Percentiles rank a stretch among this genome's conserved stretches.
phyloP scores from a whole-genome alignment of 2,888 invertebrate species.

The Eupithecia pulchellata region DNA sequence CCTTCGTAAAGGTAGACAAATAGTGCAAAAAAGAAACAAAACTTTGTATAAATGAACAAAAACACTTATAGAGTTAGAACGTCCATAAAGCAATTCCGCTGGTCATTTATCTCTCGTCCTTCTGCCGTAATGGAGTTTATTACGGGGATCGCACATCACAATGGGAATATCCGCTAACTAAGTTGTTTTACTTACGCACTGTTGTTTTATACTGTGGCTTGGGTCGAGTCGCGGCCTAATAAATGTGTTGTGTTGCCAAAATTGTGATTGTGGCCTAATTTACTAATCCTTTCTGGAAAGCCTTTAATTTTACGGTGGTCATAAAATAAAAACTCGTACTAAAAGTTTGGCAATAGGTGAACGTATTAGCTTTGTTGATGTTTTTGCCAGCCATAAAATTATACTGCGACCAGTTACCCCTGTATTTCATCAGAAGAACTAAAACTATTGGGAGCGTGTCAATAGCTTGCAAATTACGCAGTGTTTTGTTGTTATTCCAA shows the following conservation, averaged over 20 bases:
- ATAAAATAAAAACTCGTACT: slow-evolving; percentile 3
- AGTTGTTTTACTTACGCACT: slow-evolving; percentile 26
- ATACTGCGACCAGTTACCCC: not conserved
- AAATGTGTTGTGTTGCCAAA: slow-evolving; percentile 2
- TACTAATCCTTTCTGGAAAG: not conserved
- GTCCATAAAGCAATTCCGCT: slow-evolving; percentile 36
- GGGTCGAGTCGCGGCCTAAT: slow-evolving; percentile 10
- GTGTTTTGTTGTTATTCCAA: not conserved
- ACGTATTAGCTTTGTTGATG: not conserved
- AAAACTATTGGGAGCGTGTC: not conserved
- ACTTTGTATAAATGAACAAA: slow-evolving; percentile 18
- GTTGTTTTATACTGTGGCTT: slow-evolving; percentile 14
- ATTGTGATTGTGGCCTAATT: slow-evolving; percentile 10
- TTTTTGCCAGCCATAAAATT: not conserved
- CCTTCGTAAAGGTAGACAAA: not conserved
- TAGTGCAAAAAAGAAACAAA: slow-evolving; percentile 2
- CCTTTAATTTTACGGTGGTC: not conserved
- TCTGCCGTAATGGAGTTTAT: slow-evolving; percentile 43
- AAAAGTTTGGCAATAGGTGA: not conserved
- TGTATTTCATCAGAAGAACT: slow-evolving; percentile 3
- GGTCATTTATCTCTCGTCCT: slow-evolving; percentile 44
- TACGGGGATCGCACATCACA: slow-evolving; percentile 38
- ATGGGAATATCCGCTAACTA: slow-evolving; percentile 38
- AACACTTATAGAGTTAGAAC: slow-evolving; percentile 20
- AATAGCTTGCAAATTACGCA: slow-evolving; percentile 2